Evolutionary conservation across 2,113 vertebrate genomes (phyloP), one percentile per base, ranked within the genome.

Genomic region (Petroica traversi): DNA sequence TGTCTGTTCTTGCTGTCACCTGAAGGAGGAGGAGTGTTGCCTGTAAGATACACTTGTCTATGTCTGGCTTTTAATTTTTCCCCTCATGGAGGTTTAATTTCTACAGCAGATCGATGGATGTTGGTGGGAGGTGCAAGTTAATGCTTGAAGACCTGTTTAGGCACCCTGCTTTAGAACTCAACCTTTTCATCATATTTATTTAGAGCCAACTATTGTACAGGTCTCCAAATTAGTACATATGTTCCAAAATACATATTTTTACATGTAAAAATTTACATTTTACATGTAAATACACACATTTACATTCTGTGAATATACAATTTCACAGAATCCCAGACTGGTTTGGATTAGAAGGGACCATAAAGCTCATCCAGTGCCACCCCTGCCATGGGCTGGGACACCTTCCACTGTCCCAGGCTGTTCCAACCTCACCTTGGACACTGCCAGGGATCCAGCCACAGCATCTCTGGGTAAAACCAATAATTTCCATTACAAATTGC

Each of bases 281-380:
- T n/a, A n/a, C n/a, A n/a, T n/a, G n/a, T n/a, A n/a, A n/a, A n/a
- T n/a, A n/a, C n/a, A n/a, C n/a, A n/a, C n/a, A n/a, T n/a, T n/a
- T n/a, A n/a, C n/a, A n/a, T n/a, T n/a, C n/a, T n/a, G n/a, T n/a
- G n/a, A n/a, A n/a, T n/a, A n/a, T n/a, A n/a, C 3, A 1, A 40
- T 54, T 61, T 16, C 33, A 58, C 3, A 25, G 51, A 33, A 16
- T 51, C 23, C 7, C 33, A 38, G 19, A 20, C 14, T 66, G 16
- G 4, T 75, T 67, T 67, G 69, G 5, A 20, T 26, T 15, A 14
- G 7, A 46, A 75, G 7, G 7, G 24, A 59, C 7, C 3, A 6
- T 4, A 24, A 74, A 64, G 2, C 2, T 22, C 34, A 43, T 2
- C 6, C 6, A 3, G 2, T n/a, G 0, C 11, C 11, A 67, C 19